Conservation (phyloP, 2,888 invertebrate genomes). For the Cybosia mesomella region DNA sequence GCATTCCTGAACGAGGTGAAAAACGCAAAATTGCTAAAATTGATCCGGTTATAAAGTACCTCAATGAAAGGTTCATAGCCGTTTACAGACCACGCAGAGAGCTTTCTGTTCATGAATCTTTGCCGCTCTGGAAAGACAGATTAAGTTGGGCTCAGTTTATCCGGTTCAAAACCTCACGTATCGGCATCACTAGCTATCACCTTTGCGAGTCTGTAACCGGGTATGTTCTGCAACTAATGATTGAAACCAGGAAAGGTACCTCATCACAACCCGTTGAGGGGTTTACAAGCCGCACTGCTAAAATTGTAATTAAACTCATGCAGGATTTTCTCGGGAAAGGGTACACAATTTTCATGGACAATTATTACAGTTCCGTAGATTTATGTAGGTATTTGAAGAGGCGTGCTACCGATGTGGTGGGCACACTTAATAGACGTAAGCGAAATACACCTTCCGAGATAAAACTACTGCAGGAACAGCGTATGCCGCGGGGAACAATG, state of each 20-base stretch:
- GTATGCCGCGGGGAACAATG: not conserved
- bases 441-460: not conserved
- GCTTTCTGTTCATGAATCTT: not conserved
- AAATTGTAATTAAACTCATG: not conserved
- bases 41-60: not conserved
- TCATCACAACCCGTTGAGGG: not conserved
- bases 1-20: not conserved
- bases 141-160: constrained; percentile 1
- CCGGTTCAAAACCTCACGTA: not conserved
- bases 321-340: not conserved
- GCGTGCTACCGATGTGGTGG: not conserved
- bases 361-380: not conserved
- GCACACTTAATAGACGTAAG: not conserved
- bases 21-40: not conserved
- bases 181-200: not conserved
- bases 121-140: not conserved
- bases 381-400: not conserved
- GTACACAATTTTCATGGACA: not conserved
- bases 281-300: not conserved
- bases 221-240: not conserved
- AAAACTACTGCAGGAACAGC: not conserved
- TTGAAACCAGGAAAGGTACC: not conserved
- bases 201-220: not conserved
- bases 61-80: not conserved
- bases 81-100: not conserved